Evolutionary conservation across 2,888 invertebrate genomes (phyloP).

Genomic region (Epirrhoe alternata): DNA sequence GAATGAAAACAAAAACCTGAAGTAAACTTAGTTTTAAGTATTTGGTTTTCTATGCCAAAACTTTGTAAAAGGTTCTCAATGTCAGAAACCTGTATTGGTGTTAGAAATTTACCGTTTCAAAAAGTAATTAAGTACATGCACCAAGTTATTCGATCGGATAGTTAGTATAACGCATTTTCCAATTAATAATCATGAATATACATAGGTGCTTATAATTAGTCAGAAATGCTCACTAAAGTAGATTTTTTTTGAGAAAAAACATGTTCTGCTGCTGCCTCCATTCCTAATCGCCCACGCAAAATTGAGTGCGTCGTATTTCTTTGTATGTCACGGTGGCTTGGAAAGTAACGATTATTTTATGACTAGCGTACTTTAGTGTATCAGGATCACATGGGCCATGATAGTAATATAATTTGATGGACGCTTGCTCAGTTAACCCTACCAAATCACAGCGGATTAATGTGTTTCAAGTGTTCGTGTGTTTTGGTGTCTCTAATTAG

Average conservation of each 20-base stretch:
- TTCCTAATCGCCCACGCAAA: slow-evolving; percentile 61
- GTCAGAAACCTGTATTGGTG: neutral
- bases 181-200: slow-evolving; percentile 34
- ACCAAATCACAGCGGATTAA: slow-evolving; percentile 77
- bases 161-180: slow-evolving; percentile 33
- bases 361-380: slow-evolving; percentile 59
- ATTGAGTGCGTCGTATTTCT: slow-evolving; percentile 53
- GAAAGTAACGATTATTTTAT: slow-evolving; percentile 64
- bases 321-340: slow-evolving; percentile 56
- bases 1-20: neutral
- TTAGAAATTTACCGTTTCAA: slow-evolving; percentile 10
- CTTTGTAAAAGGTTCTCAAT: neutral
- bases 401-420: slow-evolving; percentile 60
- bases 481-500: slow-evolving; percentile 82
- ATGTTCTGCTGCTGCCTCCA: slow-evolving; percentile 57
- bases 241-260: slow-evolving; percentile 50
- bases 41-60: neutral
- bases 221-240: slow-evolving; percentile 3
- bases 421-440: slow-evolving; percentile 69
- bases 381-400: slow-evolving; percentile 61
- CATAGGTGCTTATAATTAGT: slow-evolving; percentile 26
- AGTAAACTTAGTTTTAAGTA: neutral
- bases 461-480: slow-evolving; percentile 77
- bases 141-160: slow-evolving; percentile 7
- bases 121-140: slow-evolving; percentile 10